phyloP scores from a whole-genome alignment of 2,888 invertebrate genomes.

The Chalcosyrphus nemorum region DNA sequence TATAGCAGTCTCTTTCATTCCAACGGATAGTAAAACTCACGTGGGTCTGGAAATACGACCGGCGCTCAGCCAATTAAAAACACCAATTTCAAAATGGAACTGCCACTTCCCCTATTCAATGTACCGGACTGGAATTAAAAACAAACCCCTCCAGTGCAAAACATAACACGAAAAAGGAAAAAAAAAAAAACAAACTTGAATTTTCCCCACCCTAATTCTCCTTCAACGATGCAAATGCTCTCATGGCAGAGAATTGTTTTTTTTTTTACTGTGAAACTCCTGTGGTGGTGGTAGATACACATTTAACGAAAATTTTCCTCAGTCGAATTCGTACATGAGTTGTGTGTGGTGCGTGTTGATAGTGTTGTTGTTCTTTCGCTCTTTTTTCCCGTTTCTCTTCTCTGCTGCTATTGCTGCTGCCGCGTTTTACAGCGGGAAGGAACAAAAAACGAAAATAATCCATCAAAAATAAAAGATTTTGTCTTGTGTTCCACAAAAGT shows the following conservation, averaged over 20 bases:
- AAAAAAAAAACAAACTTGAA: too few species aligned
- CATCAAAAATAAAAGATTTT: conserved; percentile 46
- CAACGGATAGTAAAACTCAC: conserved; percentile 26
- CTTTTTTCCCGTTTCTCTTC: conserved; percentile 71
- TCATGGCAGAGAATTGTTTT: conserved; percentile 67
- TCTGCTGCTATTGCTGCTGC: too few species aligned
- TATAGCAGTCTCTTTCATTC: conserved; percentile 19
- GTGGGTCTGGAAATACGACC: conserved; percentile 40
- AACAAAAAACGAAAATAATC: conserved; percentile 66
- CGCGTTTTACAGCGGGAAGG: conserved; percentile 66
- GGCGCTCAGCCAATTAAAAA: conserved; percentile 58
- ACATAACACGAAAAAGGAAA: conserved; percentile 24
- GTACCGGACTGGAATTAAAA: conserved; percentile 54
- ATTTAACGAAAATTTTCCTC: conserved; percentile 71
- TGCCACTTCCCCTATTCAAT: conserved; percentile 55
- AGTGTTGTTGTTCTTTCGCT: conserved; percentile 70
- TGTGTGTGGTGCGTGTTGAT: conserved; percentile 73
- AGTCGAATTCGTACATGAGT: conserved; percentile 72
- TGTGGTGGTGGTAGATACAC: conserved; percentile 68
- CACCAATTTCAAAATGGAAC: conserved; percentile 65
- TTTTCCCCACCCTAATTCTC: conserved; percentile 29
- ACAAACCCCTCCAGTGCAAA: conserved; percentile 48
- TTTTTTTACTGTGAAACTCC: too few species aligned
- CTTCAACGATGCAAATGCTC: conserved; percentile 16
- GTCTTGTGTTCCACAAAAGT: conserved; percentile 66